Conservation (phyloP, 2,797 vertebrate species). For the Chelon labrosus region DNA sequence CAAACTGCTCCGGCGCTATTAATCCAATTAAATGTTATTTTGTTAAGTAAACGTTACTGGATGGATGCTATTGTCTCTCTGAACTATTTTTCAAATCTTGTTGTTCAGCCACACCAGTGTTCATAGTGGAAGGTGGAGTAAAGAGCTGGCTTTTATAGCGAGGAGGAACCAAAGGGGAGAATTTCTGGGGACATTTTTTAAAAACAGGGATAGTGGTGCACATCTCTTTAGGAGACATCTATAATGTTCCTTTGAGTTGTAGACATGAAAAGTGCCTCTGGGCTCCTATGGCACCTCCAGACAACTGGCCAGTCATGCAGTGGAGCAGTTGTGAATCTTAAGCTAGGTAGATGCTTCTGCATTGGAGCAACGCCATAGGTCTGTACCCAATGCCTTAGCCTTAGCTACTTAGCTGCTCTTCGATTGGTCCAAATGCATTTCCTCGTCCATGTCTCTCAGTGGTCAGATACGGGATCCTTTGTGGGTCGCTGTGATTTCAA, state of each 20-base stretch:
- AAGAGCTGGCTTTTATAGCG: background rate
- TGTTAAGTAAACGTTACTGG: conserved; percentile 10
- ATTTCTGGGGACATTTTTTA: too few species aligned
- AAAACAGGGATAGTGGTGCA: background rate
- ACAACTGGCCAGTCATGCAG: background rate
- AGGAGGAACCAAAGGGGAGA: background rate
- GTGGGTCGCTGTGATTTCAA: too few species aligned
- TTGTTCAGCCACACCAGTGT: background rate
- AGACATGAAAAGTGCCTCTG: background rate
- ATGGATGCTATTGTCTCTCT: background rate
- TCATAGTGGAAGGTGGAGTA: background rate
- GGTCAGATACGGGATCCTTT: too few species aligned
- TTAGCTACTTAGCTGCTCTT: too few species aligned
- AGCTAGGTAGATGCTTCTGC: too few species aligned
- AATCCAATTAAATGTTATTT: conserved; percentile 20
- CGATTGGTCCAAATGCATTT: too few species aligned
- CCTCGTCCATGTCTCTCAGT: too few species aligned
- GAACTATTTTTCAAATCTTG: background rate
- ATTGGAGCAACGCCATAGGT: too few species aligned
- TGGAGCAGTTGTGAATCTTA: background rate
- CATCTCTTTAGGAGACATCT: background rate
- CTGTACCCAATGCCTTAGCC: too few species aligned
- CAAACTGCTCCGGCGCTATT: conserved; percentile 6
- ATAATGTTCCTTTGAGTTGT: background rate
- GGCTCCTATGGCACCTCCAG: background rate